These are phyloP conservation scores for Scotopteryx bipunctaria DNA, from an alignment of 2,888 invertebrate genomes.

Conservation along the genomic window DNA sequence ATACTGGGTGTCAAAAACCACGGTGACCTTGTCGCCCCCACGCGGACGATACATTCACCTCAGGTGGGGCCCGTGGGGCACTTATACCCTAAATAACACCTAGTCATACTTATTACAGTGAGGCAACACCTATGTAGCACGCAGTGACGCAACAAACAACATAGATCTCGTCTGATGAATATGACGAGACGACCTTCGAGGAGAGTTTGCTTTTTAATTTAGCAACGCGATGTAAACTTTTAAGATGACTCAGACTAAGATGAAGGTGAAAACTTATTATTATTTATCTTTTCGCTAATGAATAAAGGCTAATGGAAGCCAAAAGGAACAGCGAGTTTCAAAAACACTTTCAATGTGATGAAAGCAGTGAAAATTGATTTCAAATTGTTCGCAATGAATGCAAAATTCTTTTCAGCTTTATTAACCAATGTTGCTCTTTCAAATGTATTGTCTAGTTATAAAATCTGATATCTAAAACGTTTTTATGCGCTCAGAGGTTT, in stretches of 20 bases:
- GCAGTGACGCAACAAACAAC: constrained; percentile 19
- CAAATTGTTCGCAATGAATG: constrained; percentile 32
- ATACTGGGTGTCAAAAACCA: constrained; percentile 79
- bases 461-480: constrained; percentile 4
- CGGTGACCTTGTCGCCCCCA: constrained; percentile 80
- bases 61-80: constrained; percentile 74
- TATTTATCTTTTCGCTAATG: constrained; percentile 9
- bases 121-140: constrained; percentile 33
- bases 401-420: constrained; percentile 34
- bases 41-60: constrained; percentile 81
- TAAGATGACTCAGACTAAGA: neutral
- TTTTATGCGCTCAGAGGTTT: neutral
- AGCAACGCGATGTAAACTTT: neutral
- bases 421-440: constrained; percentile 31
- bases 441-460: constrained; percentile 16
- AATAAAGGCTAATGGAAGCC: constrained; percentile 24
- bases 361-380: constrained; percentile 33
- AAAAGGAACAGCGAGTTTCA: constrained; percentile 21
- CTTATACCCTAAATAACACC: constrained; percentile 44
- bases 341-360: constrained; percentile 28
- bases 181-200: constrained; percentile 4
- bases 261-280: neutral
- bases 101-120: constrained; percentile 36
- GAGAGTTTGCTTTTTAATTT: neutral
- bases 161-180: constrained; percentile 10